Evolutionary conservation across 2,113 vertebrate genomes (phyloP).

Genomic region (Neotoma lepida): DNA sequence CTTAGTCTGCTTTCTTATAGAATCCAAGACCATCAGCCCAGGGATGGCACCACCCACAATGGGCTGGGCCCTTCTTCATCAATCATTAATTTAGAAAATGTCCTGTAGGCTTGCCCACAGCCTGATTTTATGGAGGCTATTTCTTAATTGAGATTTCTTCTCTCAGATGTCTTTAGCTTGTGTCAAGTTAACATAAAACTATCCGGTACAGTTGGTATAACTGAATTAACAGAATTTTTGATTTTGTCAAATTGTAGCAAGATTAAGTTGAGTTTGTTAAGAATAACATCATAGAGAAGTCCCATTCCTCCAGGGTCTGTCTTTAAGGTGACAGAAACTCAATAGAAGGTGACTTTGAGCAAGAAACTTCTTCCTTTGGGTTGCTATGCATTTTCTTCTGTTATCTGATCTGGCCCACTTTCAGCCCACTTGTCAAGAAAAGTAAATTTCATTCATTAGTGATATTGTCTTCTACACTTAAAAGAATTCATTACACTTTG

Average conservation of each 20-base stretch:
- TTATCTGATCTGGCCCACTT: neutral
- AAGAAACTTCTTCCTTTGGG: neutral
- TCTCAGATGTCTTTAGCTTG: neutral
- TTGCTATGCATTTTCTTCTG: neutral
- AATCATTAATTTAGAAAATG: neutral
- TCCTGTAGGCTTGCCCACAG: neutral
- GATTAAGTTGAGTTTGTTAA: conserved; percentile 14
- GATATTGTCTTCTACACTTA: neutral
- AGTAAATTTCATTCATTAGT: conserved; percentile 14
- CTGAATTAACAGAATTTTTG: conserved; percentile 5
- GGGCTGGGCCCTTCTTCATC: neutral
- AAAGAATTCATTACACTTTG: neutral
- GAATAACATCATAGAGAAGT: neutral
- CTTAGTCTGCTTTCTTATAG: neutral
- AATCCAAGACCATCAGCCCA: accelerated
- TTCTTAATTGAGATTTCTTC: too few relatives aligned
- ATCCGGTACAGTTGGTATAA: neutral
- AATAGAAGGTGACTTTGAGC: neutral
- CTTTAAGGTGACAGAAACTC: neutral
- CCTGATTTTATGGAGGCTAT: neutral
- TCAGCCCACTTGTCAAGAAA: neutral
- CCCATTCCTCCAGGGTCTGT: neutral
- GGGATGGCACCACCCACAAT: neutral
- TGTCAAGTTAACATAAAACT: neutral
- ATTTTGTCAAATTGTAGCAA: neutral